Percentiles rank a stretch among this genome's conserved stretches.
Conservation (phyloP, 2,888 invertebrate genomes). For the Phymatocera aterrima region DNA sequence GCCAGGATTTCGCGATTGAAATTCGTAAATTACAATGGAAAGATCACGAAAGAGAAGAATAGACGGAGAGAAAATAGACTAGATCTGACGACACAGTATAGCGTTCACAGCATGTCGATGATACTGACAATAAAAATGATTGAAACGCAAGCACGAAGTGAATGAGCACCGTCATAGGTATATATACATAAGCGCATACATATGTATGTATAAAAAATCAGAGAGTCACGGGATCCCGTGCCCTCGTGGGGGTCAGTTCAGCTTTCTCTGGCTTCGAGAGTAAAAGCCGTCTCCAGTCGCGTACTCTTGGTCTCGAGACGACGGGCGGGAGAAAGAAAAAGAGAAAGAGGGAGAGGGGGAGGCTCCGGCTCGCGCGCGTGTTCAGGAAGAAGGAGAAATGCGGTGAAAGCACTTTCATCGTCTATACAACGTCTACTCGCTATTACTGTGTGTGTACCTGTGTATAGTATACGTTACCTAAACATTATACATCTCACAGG, state of each 20-base stretch:
- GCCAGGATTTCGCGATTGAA: too few relatives aligned
- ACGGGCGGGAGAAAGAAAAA: conserved; percentile 43
- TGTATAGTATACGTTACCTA: too few relatives aligned
- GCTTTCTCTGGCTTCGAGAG: conserved; percentile 72
- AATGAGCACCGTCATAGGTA: too few relatives aligned
- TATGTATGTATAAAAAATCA: conserved; percentile 44
- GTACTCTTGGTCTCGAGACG: conserved; percentile 25
- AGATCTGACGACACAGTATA: too few relatives aligned
- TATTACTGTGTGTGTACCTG: too few relatives aligned
- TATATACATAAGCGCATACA: too few relatives aligned
- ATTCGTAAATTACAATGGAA: too few relatives aligned
- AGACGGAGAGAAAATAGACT: too few relatives aligned
- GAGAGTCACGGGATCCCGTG: conserved; percentile 53
- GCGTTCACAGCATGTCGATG: too few relatives aligned
- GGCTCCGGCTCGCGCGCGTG: conserved; percentile 28
- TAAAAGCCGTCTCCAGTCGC: conserved; percentile 67
- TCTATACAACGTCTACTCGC: not conserved
- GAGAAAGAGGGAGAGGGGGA: conserved; percentile 52
- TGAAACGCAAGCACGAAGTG: too few relatives aligned
- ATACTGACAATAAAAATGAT: too few relatives aligned
- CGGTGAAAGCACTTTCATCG: conserved; percentile 43
- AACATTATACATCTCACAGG: not conserved
- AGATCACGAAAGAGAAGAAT: too few relatives aligned
- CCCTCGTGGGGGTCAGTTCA: conserved; percentile 54
- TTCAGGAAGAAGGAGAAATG: conserved; percentile 42